Evolutionary conservation across 2,888 invertebrate species (phyloP).

Genomic region (Apodemia hepburni): DNA sequence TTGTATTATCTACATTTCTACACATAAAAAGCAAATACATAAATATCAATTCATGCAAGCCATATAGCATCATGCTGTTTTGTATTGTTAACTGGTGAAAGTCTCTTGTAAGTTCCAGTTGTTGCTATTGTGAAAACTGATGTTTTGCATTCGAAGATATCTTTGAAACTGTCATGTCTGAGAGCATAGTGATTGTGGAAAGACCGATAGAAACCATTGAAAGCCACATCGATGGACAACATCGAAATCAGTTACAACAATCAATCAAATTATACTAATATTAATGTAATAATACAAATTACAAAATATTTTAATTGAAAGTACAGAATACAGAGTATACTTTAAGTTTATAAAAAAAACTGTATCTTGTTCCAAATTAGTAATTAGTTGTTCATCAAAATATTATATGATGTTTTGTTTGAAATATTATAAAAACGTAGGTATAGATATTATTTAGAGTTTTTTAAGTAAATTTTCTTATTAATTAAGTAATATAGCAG

Average conservation of each 20-base stretch:
- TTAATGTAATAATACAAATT: not conserved
- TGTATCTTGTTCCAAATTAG: not conserved
- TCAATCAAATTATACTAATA: constrained; percentile 19
- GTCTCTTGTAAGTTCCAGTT: constrained; percentile 27
- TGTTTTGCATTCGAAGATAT: constrained; percentile 42
- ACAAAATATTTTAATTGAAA: not conserved
- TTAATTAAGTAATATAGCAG: no score
- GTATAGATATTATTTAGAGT: no score
- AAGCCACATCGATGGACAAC: constrained; percentile 79
- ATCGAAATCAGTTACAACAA: constrained; percentile 67
- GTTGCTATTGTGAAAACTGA: constrained; percentile 25
- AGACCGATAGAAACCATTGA: constrained; percentile 74
- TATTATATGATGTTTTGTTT: no score
- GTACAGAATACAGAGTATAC: not conserved
- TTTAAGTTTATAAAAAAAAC: constrained; percentile 51
- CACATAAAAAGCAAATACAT: constrained; percentile 75
- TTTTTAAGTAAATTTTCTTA: no score
- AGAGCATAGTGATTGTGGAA: constrained; percentile 62
- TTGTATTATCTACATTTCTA: constrained; percentile 42
- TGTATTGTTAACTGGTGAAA: constrained; percentile 27
- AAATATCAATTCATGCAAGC: constrained; percentile 69
- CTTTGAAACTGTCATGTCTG: constrained; percentile 44
- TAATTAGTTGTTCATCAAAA: not conserved
- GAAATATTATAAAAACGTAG: no score
- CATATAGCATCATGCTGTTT: constrained; percentile 70